A percentile compares a stretch with the other conserved stretches of the same genome.
phyloP scores from a whole-genome alignment of 2,888 invertebrate genomes.

The Drosophila monieri region DNA sequence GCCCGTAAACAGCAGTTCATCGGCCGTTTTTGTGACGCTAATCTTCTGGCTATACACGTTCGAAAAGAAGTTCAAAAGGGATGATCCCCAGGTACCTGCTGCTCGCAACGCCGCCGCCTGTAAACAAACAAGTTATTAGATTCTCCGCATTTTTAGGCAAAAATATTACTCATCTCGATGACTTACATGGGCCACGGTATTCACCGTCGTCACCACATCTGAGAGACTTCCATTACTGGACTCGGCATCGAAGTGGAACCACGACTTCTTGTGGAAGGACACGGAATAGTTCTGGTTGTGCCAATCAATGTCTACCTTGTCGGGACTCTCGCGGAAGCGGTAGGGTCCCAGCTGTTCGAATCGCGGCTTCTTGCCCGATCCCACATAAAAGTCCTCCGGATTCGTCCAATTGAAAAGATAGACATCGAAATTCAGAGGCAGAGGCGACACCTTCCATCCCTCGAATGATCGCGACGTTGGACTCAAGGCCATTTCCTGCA shows the following conservation, averaged over 20 bases:
- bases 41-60: constrained; percentile 82
- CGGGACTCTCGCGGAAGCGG: constrained; percentile 87
- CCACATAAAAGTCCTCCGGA: constrained; percentile 86
- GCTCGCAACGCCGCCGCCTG: constrained; percentile 80
- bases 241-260: constrained; percentile 89
- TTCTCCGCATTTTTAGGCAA: background rate
- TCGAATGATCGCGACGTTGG: constrained; percentile 87
- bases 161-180: too few relatives aligned
- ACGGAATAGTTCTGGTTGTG: constrained; percentile 89
- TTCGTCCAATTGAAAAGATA: constrained; percentile 93
- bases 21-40: constrained; percentile 87
- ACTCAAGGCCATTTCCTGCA: constrained; percentile 87
- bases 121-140: background rate
- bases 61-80: background rate
- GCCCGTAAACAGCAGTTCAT: constrained; percentile 91
- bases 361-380: constrained; percentile 85
- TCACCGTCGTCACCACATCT: constrained; percentile 90
- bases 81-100: background rate
- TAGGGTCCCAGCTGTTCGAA: constrained; percentile 87
- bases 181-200: constrained; percentile 91
- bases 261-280: constrained; percentile 88
- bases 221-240: constrained; percentile 88
- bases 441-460: constrained; percentile 88
- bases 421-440: constrained; percentile 88
- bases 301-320: constrained; percentile 90